phyloP scores from a whole-genome alignment of 2,113 vertebrate species.

The Monopterus albus region DNA sequence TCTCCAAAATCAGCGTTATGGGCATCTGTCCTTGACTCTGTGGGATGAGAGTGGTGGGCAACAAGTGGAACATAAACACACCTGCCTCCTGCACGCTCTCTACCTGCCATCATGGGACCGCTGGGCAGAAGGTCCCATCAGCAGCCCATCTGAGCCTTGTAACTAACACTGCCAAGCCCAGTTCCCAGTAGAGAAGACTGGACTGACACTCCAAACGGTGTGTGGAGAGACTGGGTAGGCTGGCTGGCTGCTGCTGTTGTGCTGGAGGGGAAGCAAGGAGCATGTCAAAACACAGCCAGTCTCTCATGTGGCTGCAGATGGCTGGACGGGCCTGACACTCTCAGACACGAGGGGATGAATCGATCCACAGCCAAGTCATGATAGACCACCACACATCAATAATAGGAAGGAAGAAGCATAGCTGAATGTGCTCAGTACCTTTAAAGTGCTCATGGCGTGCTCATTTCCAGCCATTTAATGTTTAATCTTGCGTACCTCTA shows the following conservation, averaged over 20 bases:
- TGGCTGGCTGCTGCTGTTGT: slow-evolving; percentile 39
- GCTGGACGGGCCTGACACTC: slow-evolving; percentile 54
- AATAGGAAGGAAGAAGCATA: slow-evolving; percentile 25
- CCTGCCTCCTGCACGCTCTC: slow-evolving; percentile 60
- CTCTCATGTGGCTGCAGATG: slow-evolving; percentile 55
- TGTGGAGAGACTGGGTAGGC: slow-evolving; percentile 40
- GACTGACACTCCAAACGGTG: slow-evolving; percentile 66
- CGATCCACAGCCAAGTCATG: slow-evolving; percentile 60
- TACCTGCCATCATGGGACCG: slow-evolving; percentile 60
- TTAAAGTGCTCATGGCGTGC: slow-evolving; percentile 21
- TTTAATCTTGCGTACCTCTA: too few relatives aligned
- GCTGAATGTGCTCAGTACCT: slow-evolving; percentile 27
- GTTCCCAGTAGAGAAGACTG: slow-evolving; percentile 62
- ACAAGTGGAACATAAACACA: slow-evolving; percentile 76
- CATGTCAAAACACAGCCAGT: slow-evolving; percentile 68
- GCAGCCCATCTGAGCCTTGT: slow-evolving; percentile 71
- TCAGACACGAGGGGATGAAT: slow-evolving; percentile 47
- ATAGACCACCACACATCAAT: slow-evolving; percentile 56
- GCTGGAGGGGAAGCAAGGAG: slow-evolving; percentile 53
- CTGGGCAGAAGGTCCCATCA: slow-evolving; percentile 75
- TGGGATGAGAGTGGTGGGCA: slow-evolving; percentile 35
- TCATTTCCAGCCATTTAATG: too few relatives aligned
- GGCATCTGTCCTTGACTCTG: slow-evolving; percentile 56
- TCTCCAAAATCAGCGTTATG: slow-evolving; percentile 52
- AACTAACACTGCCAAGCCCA: slow-evolving; percentile 69